phyloP scores from a whole-genome alignment of 2,113 vertebrate species.

The Tenebrosternarchus preto region DNA sequence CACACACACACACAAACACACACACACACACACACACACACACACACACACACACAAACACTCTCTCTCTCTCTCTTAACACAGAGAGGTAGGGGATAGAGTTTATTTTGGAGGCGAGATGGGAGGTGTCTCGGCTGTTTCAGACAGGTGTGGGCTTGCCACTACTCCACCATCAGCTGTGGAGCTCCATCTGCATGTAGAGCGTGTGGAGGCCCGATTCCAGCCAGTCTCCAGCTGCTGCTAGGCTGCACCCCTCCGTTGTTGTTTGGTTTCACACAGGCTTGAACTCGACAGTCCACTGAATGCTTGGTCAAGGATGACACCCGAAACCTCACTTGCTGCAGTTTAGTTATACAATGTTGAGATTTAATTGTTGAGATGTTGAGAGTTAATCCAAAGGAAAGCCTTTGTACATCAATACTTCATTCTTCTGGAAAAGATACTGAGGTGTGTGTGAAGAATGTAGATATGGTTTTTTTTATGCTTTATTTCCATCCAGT shows the following conservation, averaged over 20 bases:
- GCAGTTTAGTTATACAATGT: slow-evolving; percentile 31
- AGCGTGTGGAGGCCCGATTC: slow-evolving; percentile 41
- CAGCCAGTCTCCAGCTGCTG: slow-evolving; percentile 54
- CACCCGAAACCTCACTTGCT: slow-evolving; percentile 7
- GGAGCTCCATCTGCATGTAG: slow-evolving; percentile 40
- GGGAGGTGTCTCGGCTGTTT: slow-evolving; percentile 48
- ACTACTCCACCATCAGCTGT: slow-evolving; percentile 49
- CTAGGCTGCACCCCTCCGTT: slow-evolving; percentile 18
- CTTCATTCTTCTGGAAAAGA: slow-evolving; percentile 19
- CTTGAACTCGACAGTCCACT: slow-evolving; percentile 33
- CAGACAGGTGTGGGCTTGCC: slow-evolving; percentile 50
- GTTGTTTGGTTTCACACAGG: slow-evolving; percentile 27
- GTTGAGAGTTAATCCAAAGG: slow-evolving; percentile 17
- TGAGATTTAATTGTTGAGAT: no score
- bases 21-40: slow-evolving; percentile 29
- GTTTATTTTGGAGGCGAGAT: slow-evolving; percentile 47
- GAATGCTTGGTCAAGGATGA: slow-evolving; percentile 33
- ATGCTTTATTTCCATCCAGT: neutral
- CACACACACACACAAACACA: neutral
- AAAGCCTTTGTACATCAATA: slow-evolving; percentile 19
- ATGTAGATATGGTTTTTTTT: neutral
- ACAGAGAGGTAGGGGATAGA: slow-evolving; percentile 8
- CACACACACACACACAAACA: slow-evolving; percentile 17
- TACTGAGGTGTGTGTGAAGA: neutral
- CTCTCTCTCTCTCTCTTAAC: slow-evolving; percentile 31